Evolutionary conservation across 2,888 invertebrate species (phyloP), one percentile per base, ranked within the genome.

Genomic region (Rotaria socialis): DNA sequence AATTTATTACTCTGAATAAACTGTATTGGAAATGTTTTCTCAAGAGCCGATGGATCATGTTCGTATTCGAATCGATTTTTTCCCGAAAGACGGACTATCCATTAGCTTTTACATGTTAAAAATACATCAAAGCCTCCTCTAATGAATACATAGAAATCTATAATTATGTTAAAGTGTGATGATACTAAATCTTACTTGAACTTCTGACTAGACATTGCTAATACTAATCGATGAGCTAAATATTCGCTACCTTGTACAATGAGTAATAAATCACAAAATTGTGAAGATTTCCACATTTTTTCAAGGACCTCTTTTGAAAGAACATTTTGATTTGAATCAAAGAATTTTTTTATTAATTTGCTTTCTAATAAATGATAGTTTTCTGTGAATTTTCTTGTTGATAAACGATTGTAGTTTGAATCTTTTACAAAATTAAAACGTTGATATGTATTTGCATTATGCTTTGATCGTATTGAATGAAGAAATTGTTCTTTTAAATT

Each of bases 181-280:
- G 11, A 47, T 47, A 47, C 7, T 47, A 11, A 47, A 52, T 52
- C 35, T 35, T 67, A 67, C 56, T 86, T 84, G 43, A 58, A 86
- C 27, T 86, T 86, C 7, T 41, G 27, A 50, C 84, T 84, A 58
- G 16, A 47, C 19, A 43, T 19, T 11, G 84, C 86, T 35, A 86
- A 22, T n/a, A 50, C 67, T 24, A 86, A 35, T 74, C 84, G 47
- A 86, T 86, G 86, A 1, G 86, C 86, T 55, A 86, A 74, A 84
- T 84, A 86, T 55, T 86, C 86, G n/a, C 84, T 67, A 43, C 85
- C 85, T 84, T 84, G 50, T n/a, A 84, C 43, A 4, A 86, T 58
- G 7, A 86, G 24, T 27, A 86, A 52, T 35, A 86, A 24, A n/a
- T 86, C 86, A 60, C 86, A 86, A 35, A 67, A 86, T 50, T 41